phyloP scores from a whole-genome alignment of 2,113 vertebrate genomes.

The Rynchops niger region DNA sequence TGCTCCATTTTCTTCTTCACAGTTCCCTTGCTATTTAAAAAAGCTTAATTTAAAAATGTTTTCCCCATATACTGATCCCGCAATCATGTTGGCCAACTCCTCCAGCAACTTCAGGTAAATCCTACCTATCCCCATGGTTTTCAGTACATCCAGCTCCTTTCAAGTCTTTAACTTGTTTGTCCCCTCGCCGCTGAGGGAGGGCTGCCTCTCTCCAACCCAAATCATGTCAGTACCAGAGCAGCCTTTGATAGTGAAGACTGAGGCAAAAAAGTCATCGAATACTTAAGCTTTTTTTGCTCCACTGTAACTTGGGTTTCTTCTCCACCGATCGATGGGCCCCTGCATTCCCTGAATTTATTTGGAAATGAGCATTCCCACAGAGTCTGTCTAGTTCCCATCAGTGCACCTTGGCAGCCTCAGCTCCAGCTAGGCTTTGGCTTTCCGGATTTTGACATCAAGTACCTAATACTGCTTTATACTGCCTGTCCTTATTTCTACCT shows the following conservation, averaged over 20 bases:
- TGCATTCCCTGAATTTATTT: background rate
- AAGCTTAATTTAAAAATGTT: background rate
- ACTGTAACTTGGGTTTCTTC: background rate
- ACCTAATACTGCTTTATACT: background rate
- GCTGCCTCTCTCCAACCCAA: background rate
- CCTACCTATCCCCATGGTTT: background rate
- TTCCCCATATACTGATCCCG: background rate
- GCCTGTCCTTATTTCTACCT: background rate
- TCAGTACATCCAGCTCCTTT: background rate
- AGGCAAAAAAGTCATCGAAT: background rate
- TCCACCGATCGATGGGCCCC: fast-evolving
- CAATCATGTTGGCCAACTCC: background rate
- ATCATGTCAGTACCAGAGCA: background rate
- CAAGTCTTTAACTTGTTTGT: background rate
- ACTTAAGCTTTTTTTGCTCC: background rate
- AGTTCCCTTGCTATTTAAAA: background rate
- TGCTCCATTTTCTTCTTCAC: background rate
- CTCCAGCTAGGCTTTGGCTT: background rate
- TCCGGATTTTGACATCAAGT: background rate
- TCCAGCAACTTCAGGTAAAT: background rate
- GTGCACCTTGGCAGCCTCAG: background rate
- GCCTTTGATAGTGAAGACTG: background rate
- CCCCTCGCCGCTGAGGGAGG: background rate
- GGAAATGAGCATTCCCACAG: background rate
- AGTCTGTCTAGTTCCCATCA: background rate